Evolutionary conservation across 92 coral and sea anemone genomes (phyloP).

Genomic region (Porites evermanni): DNA sequence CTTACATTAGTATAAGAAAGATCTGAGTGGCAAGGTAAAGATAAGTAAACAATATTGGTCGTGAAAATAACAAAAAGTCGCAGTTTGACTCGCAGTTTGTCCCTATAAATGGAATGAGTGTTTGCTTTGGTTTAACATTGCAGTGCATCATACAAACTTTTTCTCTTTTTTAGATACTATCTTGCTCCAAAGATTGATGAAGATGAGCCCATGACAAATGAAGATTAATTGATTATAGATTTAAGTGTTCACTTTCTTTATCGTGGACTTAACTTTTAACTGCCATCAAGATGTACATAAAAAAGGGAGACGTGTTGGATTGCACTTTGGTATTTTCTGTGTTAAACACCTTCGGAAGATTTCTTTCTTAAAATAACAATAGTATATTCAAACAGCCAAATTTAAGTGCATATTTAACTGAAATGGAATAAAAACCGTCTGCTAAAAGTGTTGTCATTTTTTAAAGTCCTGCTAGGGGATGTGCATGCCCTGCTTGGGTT

Average conservation of each 20-base stretch:
- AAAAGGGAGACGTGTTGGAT: not conserved
- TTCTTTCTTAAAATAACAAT: not conserved
- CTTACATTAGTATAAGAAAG: too few relatives aligned
- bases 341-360: not conserved
- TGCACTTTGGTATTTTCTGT: not conserved
- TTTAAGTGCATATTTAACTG: constrained; percentile 7
- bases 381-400: not conserved
- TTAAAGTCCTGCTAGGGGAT: too few relatives aligned
- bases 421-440: not conserved
- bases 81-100: not conserved
- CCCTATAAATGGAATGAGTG: not conserved
- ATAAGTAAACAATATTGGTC: not conserved
- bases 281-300: constrained; percentile 17
- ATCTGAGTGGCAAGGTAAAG: not conserved
- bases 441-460: not conserved
- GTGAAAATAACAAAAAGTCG: not conserved
- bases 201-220: constrained; percentile 62
- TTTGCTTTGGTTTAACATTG: not conserved
- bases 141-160: not conserved
- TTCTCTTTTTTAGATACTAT: constrained; percentile 53
- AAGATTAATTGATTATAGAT: constrained; percentile 39
- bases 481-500: too few relatives aligned
- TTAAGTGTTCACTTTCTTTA: not conserved
- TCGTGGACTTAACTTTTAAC: not conserved
- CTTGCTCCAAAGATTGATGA: constrained; percentile 95